Evolutionary conservation across 2,113 vertebrate genomes (phyloP).

Genomic region (Halichoerus grypus): DNA sequence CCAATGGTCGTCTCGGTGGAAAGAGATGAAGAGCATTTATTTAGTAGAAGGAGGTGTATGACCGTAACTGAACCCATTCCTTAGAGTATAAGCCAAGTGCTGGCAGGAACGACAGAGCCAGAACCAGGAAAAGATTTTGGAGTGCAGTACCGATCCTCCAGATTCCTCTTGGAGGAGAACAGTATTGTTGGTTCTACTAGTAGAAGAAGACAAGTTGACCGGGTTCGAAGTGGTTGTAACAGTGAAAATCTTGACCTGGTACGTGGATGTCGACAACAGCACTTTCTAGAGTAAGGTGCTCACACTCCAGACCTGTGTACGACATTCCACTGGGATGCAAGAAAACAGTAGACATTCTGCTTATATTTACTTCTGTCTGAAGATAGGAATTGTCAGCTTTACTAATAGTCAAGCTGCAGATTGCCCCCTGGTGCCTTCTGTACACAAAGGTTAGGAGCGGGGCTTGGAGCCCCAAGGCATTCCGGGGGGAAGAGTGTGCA

Average conservation of each 20-base stretch:
- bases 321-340: not conserved
- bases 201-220: not conserved
- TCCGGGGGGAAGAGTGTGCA: not conserved
- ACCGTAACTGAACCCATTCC: not conserved
- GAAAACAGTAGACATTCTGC: not conserved
- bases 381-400: not conserved
- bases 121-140: not conserved
- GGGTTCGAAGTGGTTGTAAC: not conserved
- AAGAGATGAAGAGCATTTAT: not conserved
- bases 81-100: not conserved
- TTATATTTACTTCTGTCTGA: not conserved
- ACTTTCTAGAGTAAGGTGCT: not conserved
- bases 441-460: not conserved
- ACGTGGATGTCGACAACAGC: not conserved
- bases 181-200: not conserved
- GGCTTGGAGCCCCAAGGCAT: not conserved
- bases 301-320: not conserved
- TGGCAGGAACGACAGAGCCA: not conserved
- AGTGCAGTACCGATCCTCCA: not conserved
- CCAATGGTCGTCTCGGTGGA: too few relatives aligned
- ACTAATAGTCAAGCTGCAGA: not conserved
- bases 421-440: not conserved
- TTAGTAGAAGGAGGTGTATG: not conserved
- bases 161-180: not conserved
- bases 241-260: too few relatives aligned